A percentile compares a stretch with the other conserved stretches of the same genome.
These are phyloP conservation scores for Eristalis arbustorum DNA, from an alignment of 2,888 invertebrate species.

Conservation along the genomic window DNA sequence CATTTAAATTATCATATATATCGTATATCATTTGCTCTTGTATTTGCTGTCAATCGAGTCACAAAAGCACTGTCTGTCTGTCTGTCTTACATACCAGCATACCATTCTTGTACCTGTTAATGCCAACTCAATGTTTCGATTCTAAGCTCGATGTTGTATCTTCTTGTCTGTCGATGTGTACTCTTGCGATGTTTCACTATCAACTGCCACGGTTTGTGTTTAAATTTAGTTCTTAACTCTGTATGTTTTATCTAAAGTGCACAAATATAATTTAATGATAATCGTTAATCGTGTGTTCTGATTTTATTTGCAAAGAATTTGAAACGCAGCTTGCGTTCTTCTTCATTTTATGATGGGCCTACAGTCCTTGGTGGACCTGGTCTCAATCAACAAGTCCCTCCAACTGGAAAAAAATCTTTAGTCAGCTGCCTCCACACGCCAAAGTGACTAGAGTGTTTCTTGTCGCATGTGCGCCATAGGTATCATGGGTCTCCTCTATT, in stretches of 20 bases:
- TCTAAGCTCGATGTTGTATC: slow-evolving; percentile 47
- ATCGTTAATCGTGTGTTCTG: not conserved
- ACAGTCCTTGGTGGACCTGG: no score
- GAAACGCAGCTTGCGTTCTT: no score
- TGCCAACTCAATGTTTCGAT: slow-evolving; percentile 38
- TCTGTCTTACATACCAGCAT: slow-evolving; percentile 17
- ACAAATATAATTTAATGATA: slow-evolving; percentile 51
- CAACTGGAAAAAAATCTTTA: no score
- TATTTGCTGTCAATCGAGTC: slow-evolving; percentile 39
- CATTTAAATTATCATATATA: not conserved
- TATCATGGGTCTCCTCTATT: no score
- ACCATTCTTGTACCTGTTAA: slow-evolving; percentile 42
- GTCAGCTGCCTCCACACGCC: no score
- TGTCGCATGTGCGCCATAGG: no score
- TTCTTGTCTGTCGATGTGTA: slow-evolving; percentile 21
- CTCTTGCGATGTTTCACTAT: slow-evolving; percentile 15
- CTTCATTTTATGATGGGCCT: no score
- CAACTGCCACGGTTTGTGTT: slow-evolving; percentile 51
- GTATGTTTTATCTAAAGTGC: slow-evolving; percentile 52
- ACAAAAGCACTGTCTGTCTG: slow-evolving; percentile 26
- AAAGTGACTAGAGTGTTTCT: not conserved
- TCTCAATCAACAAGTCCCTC: no score
- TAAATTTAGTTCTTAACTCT: slow-evolving; percentile 5
- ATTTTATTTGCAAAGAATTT: not conserved
- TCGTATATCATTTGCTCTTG: slow-evolving; percentile 13